A percentile compares a stretch with the other conserved stretches of the same genome.
Conservation (phyloP, 2,113 vertebrate species). For the Platichthys stellatus region DNA sequence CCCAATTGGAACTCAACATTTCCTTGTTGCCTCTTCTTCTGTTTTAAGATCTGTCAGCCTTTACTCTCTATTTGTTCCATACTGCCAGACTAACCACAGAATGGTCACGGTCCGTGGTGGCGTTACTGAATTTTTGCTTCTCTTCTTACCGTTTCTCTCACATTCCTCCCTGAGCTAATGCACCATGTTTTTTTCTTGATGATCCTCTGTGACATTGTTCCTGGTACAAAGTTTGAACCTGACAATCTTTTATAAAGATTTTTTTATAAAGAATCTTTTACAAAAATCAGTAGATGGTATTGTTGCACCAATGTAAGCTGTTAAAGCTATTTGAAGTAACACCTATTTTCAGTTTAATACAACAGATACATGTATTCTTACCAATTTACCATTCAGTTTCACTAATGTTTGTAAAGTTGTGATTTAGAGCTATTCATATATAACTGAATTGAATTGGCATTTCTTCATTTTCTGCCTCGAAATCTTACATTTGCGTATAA, state of each 20-base stretch:
- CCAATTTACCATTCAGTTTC: no score
- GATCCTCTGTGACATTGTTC: no score
- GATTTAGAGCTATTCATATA: no score
- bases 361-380: background rate
- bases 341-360: background rate
- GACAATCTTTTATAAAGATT: no score
- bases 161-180: background rate
- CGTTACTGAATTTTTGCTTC: background rate
- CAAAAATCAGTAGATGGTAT: background rate
- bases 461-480: background rate
- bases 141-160: background rate
- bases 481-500: background rate
- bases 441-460: no score
- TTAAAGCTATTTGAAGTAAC: background rate
- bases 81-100: background rate
- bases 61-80: slow-evolving; percentile 8
- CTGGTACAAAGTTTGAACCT: no score
- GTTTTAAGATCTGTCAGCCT: slow-evolving; percentile 9
- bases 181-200: background rate
- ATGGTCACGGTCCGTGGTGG: background rate
- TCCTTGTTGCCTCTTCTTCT: background rate
- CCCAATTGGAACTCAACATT: slow-evolving; percentile 9
- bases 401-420: no score
- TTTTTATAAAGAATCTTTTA: no score
- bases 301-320: background rate